Base-by-base conservation (phyloP, 2,797 vertebrate species). In the Eremophila alpestris region DNA sequence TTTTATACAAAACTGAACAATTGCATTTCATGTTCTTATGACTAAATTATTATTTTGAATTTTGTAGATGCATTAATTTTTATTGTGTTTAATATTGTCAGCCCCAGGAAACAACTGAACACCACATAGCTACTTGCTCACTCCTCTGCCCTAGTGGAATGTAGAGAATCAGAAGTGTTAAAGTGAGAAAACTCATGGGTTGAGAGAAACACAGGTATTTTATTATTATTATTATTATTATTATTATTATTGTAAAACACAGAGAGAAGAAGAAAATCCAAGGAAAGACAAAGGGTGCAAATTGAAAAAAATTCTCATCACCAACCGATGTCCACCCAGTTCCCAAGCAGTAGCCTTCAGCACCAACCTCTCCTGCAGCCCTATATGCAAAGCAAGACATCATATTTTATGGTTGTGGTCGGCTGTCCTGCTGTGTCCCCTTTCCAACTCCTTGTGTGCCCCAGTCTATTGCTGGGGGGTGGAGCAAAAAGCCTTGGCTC, bases 401-500 rank as follows among this genome's bases (percentile, higher is more conserved):
- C 8, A 3, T 5, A 13, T 18, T 2, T 9, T 22, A 3, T 15
- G 7, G 18, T 0, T 17, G 34, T 34, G 16, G 11, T 19, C 70
- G 58, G 8, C 4, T 55, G 19, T 32, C 26, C 46, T 6, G 1
- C 8, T 49, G 16, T 55, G 43, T 18, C 19, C 17, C 16, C 20
- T 78, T 78, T 22, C 10, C 22, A 26, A 1, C 10, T 51, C 14
- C 19, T 45, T 73, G 54, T 49, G 30, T 32, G 7, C 9, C 20
- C 3, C 43, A 46, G 7, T 13, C 17, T 36, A 1, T 67, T 6
- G 0, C 13, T 60, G 27, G 23, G 7, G 7, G 2, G 4, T 8
- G 17, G 6, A 5, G 5, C 0, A 0, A 26, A 30, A 36, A 68
- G 15, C 19, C 10, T 30, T 69, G 22, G 13, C 16, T 10, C 40